Percentiles rank a stretch among this genome's conserved stretches.
These are phyloP conservation scores for Cetonia aurata DNA, from an alignment of 2,888 invertebrate genomes.

Conservation along the genomic window DNA sequence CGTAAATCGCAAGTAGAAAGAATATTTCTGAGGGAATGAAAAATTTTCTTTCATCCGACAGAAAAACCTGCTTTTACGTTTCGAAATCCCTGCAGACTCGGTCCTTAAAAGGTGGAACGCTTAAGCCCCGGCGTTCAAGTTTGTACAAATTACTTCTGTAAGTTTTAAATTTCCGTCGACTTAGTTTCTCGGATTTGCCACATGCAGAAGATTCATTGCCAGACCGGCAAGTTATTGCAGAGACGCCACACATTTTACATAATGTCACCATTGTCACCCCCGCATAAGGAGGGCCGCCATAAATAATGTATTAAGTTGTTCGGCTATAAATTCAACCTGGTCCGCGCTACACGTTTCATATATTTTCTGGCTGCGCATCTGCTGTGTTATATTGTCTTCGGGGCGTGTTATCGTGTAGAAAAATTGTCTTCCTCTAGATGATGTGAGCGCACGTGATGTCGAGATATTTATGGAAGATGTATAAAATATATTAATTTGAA, in stretches of 20 bases:
- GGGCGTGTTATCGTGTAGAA: background rate
- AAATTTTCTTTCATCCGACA: too few species aligned
- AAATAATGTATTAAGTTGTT: slow-evolving; percentile 36
- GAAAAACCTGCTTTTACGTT: background rate
- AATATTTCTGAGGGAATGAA: too few species aligned
- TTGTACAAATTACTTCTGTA: background rate
- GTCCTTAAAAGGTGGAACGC: background rate
- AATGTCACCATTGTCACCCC: slow-evolving; percentile 4
- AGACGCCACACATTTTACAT: slow-evolving; percentile 23
- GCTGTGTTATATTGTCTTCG: slow-evolving; percentile 9
- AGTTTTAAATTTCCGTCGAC: background rate
- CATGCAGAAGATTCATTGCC: slow-evolving; percentile 6
- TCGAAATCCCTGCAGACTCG: background rate
- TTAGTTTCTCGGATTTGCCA: slow-evolving; percentile 14
- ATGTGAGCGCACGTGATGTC: background rate
- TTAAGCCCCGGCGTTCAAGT: background rate
- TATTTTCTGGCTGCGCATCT: slow-evolving; percentile 17
- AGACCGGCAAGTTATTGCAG: background rate
- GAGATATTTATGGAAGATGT: slow-evolving; percentile 1
- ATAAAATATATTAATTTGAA: background rate
- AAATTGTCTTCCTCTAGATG: background rate
- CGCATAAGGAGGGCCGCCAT: background rate
- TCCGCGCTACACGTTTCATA: slow-evolving; percentile 3
- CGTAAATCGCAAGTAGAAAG: too few species aligned
- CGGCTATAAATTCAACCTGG: slow-evolving; percentile 28